Evolutionary conservation across 1,140 invertebrate species (phyloP).

Genomic region (Aphelenchoides avenae): DNA sequence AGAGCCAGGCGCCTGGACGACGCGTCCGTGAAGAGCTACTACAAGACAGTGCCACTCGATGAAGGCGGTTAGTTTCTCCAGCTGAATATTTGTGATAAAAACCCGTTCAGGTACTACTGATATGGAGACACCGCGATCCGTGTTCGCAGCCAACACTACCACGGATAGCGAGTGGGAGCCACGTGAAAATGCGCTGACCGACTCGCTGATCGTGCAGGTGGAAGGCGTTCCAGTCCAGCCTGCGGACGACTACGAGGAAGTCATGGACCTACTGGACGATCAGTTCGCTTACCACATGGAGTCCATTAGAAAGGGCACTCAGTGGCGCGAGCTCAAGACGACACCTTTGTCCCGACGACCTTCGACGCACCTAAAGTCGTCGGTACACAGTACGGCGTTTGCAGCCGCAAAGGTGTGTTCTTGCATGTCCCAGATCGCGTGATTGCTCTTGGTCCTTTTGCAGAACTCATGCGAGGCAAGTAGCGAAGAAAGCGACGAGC

Average conservation of each 20-base stretch:
- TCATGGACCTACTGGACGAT: conserved; percentile 30
- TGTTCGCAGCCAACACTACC: too few relatives aligned
- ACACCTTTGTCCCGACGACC: neutral
- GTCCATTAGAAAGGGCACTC: conserved; percentile 19
- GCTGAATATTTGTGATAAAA: too few relatives aligned
- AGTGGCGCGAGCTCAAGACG: conserved; percentile 24
- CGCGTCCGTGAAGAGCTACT: conserved; percentile 27
- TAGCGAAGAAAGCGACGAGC: conserved; percentile 18
- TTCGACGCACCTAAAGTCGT: neutral
- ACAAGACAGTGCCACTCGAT: conserved; percentile 28
- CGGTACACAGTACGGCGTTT: neutral
- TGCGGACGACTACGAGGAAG: conserved; percentile 36
- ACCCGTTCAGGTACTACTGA: too few relatives aligned
- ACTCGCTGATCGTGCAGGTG: conserved; percentile 30
- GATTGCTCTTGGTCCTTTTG: neutral
- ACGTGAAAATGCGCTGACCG: conserved; percentile 21
- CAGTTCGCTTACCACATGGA: conserved; percentile 14
- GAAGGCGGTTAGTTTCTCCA: too few relatives aligned
- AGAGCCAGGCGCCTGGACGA: too few relatives aligned
- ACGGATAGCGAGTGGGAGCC: too few relatives aligned
- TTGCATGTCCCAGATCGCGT: neutral
- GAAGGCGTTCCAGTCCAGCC: conserved; percentile 2
- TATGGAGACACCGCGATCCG: too few relatives aligned
- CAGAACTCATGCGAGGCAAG: conserved; percentile 9
- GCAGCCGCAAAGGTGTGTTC: neutral